These are phyloP conservation scores for Dreissena rostriformis DNA, from an alignment of 1,140 invertebrate genomes.

Conservation along the genomic window DNA sequence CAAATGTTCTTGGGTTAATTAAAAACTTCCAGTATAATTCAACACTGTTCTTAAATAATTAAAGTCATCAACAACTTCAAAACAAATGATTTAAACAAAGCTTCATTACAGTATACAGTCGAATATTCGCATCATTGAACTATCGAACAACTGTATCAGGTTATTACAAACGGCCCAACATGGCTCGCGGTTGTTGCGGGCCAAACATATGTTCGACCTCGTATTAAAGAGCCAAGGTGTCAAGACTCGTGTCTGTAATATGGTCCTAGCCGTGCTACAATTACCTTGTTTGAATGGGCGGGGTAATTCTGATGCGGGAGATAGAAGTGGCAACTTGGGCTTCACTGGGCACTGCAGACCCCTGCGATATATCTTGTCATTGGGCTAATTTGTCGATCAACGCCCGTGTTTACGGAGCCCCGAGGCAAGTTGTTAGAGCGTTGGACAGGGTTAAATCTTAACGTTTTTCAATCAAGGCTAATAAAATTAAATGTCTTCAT, in stretches of 20 bases:
- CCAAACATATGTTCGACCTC: neutral
- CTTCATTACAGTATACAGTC: too few relatives aligned
- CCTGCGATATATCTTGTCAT: neutral
- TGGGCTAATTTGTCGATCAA: neutral
- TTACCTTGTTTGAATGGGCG: slow-evolving; percentile 4
- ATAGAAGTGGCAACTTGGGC: neutral
- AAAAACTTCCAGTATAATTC: too few relatives aligned
- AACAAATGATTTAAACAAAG: too few relatives aligned
- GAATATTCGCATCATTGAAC: too few relatives aligned
- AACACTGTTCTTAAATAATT: too few relatives aligned
- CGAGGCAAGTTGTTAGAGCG: neutral
- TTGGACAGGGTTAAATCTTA: neutral
- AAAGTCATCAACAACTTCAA: too few relatives aligned
- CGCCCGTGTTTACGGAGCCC: neutral
- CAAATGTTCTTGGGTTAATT: too few relatives aligned
- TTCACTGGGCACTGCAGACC: neutral
- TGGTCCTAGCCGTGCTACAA: neutral
- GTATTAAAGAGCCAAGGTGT: neutral
- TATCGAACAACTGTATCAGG: too few relatives aligned
- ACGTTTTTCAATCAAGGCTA: neutral
- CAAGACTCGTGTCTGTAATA: neutral
- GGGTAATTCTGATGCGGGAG: neutral
- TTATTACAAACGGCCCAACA: too few relatives aligned
- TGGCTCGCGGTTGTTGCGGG: too few relatives aligned
- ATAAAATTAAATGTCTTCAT: too few relatives aligned